These are phyloP conservation scores for Ennomos quercinarius DNA, from an alignment of 2,888 invertebrate genomes.

Conservation along the genomic window DNA sequence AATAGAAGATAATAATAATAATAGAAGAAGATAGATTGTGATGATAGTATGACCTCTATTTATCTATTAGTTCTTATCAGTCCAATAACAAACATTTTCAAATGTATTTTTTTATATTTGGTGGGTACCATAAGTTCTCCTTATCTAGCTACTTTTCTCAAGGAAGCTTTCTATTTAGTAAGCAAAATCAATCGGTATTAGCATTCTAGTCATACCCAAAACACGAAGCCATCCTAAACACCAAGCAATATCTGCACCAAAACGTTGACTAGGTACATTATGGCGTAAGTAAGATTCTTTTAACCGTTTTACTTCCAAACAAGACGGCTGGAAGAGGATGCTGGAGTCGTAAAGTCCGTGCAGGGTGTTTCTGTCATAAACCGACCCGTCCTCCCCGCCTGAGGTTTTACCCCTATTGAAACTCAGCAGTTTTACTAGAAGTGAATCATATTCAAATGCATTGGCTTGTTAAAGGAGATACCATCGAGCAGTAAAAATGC, in stretches of 20 bases:
- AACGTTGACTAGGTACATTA: constrained; percentile 39
- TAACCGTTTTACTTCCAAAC: constrained; percentile 66
- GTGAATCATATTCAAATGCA: constrained; percentile 52
- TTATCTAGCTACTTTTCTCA: too few species aligned
- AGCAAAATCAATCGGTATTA: too few species aligned
- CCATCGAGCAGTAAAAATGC: constrained; percentile 7
- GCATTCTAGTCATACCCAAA: too few species aligned
- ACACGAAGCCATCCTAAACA: background rate
- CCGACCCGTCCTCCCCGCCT: constrained; percentile 48
- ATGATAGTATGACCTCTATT: too few species aligned
- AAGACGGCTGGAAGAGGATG: constrained; percentile 67
- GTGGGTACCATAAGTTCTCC: too few species aligned
- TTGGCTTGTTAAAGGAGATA: constrained; percentile 25
- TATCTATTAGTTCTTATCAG: too few species aligned
- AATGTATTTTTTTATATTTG: too few species aligned
- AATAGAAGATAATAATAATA: too few species aligned
- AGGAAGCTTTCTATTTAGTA: too few species aligned
- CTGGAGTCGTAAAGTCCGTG: constrained; percentile 70
- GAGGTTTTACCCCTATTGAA: constrained; percentile 64
- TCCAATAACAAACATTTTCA: too few species aligned
- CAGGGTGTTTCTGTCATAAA: constrained; percentile 73
- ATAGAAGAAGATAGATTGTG: too few species aligned
- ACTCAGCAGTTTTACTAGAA: constrained; percentile 53
- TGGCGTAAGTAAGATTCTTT: constrained; percentile 58
- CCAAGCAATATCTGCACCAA: background rate